Percentiles rank a stretch among this genome's conserved stretches.
Conservation (phyloP, 2,113 vertebrate genomes). For the Boulengeromyrus knoepffleri region DNA sequence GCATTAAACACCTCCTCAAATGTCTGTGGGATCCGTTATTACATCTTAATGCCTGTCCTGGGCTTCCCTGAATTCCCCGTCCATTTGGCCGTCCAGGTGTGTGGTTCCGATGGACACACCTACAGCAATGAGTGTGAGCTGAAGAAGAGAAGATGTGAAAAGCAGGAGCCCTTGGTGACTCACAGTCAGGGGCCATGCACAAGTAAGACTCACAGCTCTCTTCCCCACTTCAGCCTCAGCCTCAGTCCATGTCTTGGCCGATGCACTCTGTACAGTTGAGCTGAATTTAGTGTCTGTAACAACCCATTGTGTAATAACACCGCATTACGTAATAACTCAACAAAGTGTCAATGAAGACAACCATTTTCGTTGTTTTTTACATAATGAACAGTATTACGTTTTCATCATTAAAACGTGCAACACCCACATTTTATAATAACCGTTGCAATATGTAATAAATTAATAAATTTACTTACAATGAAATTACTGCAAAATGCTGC, state of each 20-base stretch:
- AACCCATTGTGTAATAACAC: background rate
- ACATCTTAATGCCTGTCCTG: background rate
- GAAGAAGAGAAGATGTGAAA: constrained; percentile 81
- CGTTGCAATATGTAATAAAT: background rate
- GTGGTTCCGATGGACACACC: constrained; percentile 77
- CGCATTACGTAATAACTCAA: background rate
- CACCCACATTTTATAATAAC: background rate
- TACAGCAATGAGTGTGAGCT: constrained; percentile 81
- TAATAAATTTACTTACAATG: too few relatives aligned
- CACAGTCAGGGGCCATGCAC: constrained; percentile 68
- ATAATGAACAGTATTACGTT: background rate
- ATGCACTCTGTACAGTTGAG: background rate
- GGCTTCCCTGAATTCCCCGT: background rate
- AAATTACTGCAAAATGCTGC: too few relatives aligned
- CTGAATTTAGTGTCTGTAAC: background rate
- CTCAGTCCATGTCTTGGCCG: background rate
- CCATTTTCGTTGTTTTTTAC: background rate
- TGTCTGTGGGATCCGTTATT: background rate
- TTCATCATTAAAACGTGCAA: background rate
- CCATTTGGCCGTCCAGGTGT: constrained; percentile 63
- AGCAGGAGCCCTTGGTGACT: constrained; percentile 65
- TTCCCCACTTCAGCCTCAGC: background rate
- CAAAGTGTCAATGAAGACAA: background rate
- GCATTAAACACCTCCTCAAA: background rate
- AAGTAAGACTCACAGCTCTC: constrained; percentile 54